A percentile compares a stretch with the other conserved stretches of the same genome.
Conservation (phyloP, 2,113 vertebrate genomes). For the Neotragus pygmaeus region DNA sequence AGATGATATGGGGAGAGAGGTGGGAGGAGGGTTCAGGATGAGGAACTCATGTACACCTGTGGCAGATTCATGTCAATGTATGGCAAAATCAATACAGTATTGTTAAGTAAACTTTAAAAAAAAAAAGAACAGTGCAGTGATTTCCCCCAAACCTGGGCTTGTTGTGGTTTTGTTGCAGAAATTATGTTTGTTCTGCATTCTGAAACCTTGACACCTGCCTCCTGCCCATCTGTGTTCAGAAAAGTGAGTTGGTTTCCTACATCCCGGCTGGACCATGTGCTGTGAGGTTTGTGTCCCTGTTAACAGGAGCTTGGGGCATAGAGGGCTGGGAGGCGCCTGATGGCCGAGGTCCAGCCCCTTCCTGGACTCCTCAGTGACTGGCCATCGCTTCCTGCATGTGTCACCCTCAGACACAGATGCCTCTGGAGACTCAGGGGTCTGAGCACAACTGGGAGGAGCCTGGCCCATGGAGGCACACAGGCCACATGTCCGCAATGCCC, state of each 20-base stretch:
- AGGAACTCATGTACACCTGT: too few relatives aligned
- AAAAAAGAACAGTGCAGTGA: too few relatives aligned
- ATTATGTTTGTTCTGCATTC: background rate
- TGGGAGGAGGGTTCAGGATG: too few relatives aligned
- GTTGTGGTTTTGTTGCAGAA: background rate
- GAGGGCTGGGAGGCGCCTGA: too few relatives aligned
- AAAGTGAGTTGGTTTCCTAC: background rate
- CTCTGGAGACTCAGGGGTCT: background rate
- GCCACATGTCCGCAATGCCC: accelerated
- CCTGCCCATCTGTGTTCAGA: background rate
- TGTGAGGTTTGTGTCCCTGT: accelerated
- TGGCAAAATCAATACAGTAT: too few relatives aligned
- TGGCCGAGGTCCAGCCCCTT: background rate
- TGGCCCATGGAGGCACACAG: too few relatives aligned
- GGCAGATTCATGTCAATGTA: too few relatives aligned
- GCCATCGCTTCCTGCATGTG: background rate
- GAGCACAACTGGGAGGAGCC: background rate
- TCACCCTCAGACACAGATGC: accelerated
- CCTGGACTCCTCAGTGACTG: accelerated
- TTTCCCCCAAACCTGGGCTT: background rate
- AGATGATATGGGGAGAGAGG: too few relatives aligned
- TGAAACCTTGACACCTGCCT: background rate
- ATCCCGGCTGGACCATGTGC: accelerated
- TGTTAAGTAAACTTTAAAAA: too few relatives aligned
- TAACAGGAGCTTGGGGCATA: accelerated